Base-by-base conservation (phyloP, 2,888 invertebrate species). In the Pogonocherus hispidulus region DNA sequence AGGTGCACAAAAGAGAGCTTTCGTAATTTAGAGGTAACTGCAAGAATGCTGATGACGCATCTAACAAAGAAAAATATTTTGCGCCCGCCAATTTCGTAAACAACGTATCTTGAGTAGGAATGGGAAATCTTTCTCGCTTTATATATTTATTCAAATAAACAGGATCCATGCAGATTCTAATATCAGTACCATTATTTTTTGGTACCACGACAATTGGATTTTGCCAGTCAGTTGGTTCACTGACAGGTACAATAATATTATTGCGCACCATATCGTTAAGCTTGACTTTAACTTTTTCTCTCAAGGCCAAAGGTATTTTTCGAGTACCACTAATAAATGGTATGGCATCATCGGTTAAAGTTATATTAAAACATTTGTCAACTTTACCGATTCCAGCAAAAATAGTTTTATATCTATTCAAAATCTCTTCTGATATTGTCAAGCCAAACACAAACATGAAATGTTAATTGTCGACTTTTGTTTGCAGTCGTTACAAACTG, bases 81-180 rank as follows among this genome's bases (percentile, higher is more conserved):
- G 63, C 51, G 6, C 68, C 66, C 8, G 22, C 8, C 20, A 71
- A 47, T 35, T 63, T 35, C 5, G 67, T 44, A 18, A 59, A 63
- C 11, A 70, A 49, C 9, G n/a, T 20, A 16, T 68, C 64, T 14
- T 60, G 49, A 18, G 70, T 68, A 8, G 70, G 66, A 27, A 66
- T 69, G 5, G 65, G 14, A 56, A 64, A 67, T 11, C 23, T n/a
- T 41, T 68, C 64, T 9, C 68, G 47, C 19, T 51, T 64, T 6
- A 64, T 19, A 41, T 57, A 64, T 52, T 47, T 37, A 55, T 66
- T 63, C 23, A 66, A 37, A 57, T 23, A 59, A 37, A 59, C 14
- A 1, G 72, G 68, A 19, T 70, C 72, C 67, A 70, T 72, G 27
- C 72, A 70, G 9, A 70, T 51, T 27, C 72, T 19, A 37, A 70